Evolutionary conservation across 2,797 vertebrate genomes (phyloP).

Genomic region (Anguilla pacifica): DNA sequence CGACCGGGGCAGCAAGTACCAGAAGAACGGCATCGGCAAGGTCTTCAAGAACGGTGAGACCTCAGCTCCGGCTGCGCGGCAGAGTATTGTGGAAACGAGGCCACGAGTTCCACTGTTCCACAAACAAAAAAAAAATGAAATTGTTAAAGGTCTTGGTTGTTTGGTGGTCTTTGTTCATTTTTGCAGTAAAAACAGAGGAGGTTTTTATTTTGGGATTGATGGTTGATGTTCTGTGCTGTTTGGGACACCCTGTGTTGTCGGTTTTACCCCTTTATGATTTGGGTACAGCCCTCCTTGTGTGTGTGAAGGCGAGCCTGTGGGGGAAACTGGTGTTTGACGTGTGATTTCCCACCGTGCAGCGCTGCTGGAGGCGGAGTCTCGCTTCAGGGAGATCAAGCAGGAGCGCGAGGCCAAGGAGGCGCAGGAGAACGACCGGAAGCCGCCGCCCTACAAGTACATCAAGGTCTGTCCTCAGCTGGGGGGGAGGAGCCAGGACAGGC

Average conservation of each 20-base stretch:
- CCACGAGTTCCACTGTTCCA: background rate
- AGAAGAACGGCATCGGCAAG: conserved; percentile 89
- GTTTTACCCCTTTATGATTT: background rate
- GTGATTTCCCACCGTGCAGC: conserved; percentile 64
- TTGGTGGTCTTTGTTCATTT: too few species aligned
- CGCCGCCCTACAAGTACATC: conserved; percentile 93
- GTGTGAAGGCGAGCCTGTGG: too few species aligned
- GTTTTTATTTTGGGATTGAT: background rate
- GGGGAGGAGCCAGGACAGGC: background rate
- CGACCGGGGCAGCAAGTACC: conserved; percentile 89
- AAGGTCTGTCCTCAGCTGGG: conserved; percentile 72
- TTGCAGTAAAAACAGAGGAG: too few species aligned
- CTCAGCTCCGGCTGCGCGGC: background rate
- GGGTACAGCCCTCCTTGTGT: background rate
- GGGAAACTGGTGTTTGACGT: background rate
- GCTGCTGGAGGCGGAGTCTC: conserved; percentile 87
- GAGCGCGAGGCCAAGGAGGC: conserved; percentile 92
- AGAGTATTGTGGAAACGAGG: background rate
- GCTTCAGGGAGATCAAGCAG: conserved; percentile 88
- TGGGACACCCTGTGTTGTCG: background rate
- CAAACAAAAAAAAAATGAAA: too few species aligned
- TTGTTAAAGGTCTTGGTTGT: too few species aligned
- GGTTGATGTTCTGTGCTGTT: background rate
- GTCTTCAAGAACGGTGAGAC: conserved; percentile 91
- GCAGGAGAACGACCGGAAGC: conserved; percentile 90